Conservation (phyloP, 2,113 vertebrate genomes). For the Patagioenas fasciata region DNA sequence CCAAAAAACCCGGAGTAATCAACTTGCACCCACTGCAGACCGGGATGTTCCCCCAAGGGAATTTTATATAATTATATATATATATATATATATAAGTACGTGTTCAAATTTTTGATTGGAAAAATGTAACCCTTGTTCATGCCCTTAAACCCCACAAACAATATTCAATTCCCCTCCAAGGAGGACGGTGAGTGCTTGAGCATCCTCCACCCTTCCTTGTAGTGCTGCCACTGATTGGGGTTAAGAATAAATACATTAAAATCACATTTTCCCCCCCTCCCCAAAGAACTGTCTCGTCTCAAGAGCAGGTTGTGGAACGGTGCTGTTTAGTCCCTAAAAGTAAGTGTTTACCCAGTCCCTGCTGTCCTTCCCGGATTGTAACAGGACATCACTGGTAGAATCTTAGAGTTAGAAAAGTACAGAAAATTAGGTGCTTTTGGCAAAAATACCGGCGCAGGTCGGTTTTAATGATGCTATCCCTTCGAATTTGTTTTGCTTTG, state of each 20-base stretch:
- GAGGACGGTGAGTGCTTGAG: not conserved
- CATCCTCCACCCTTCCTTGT: not conserved
- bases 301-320: rapidly evolving
- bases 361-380: not conserved
- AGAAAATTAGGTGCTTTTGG: not conserved
- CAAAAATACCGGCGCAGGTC: not conserved
- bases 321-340: not conserved
- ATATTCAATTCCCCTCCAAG: not conserved
- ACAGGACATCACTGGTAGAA: rapidly evolving
- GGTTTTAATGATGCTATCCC: not conserved
- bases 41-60: not conserved
- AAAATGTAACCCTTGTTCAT: not conserved
- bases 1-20: not conserved
- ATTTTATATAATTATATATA: not conserved
- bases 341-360: rapidly evolving
- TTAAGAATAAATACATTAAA: not conserved
- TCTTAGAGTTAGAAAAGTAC: not conserved
- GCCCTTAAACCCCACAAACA: not conserved
- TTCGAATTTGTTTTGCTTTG: not conserved
- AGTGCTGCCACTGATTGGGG: not conserved
- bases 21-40: rapidly evolving
- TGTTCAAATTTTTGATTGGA: not conserved
- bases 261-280: not conserved
- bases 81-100: too few relatives aligned
- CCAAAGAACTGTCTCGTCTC: rapidly evolving